These are phyloP conservation scores for Rhagoletis zephyria DNA, from an alignment of 1,140 invertebrate species.

Conservation along the genomic window DNA sequence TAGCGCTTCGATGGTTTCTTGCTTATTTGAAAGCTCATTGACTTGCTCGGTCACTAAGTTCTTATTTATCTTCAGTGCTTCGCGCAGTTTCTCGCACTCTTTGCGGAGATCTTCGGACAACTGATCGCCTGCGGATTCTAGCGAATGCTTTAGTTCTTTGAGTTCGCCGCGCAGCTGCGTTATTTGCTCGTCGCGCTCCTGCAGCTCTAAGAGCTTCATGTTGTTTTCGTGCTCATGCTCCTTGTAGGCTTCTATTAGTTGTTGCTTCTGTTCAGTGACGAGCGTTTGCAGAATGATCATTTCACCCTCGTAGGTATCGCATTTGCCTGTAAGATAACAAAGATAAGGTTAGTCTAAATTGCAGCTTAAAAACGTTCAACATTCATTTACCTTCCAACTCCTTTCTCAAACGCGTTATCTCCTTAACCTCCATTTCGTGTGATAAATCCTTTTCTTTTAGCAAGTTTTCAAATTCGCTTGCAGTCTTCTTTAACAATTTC, in stretches of 20 bases:
- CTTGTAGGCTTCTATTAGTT: slow-evolving; percentile 68
- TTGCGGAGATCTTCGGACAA: slow-evolving; percentile 50
- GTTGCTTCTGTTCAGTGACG: slow-evolving; percentile 69
- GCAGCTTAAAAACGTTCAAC: neutral
- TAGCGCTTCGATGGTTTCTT: slow-evolving; percentile 68
- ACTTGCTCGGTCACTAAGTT: slow-evolving; percentile 64
- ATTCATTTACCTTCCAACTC: slow-evolving; percentile 61
- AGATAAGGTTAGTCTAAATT: neutral
- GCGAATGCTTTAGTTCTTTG: slow-evolving; percentile 65
- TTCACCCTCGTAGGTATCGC: slow-evolving; percentile 65
- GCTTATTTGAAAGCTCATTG: slow-evolving; percentile 62
- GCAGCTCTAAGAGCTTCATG: slow-evolving; percentile 75
- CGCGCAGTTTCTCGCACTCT: slow-evolving; percentile 57
- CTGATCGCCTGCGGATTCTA: slow-evolving; percentile 11
- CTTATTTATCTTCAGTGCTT: slow-evolving; percentile 62
- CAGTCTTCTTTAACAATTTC: slow-evolving; percentile 60
- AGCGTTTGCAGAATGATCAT: slow-evolving; percentile 66
- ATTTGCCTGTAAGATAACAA: slow-evolving; percentile 47
- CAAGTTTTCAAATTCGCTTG: slow-evolving; percentile 64
- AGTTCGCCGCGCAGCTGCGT: slow-evolving; percentile 73
- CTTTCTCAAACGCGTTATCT: slow-evolving; percentile 63
- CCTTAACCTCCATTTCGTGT: slow-evolving; percentile 67
- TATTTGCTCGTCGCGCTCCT: slow-evolving; percentile 70
- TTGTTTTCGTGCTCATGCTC: slow-evolving; percentile 71
- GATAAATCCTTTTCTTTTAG: slow-evolving; percentile 65